Conservation (phyloP, 2,113 vertebrate genomes). For the Tichodroma muraria region DNA sequence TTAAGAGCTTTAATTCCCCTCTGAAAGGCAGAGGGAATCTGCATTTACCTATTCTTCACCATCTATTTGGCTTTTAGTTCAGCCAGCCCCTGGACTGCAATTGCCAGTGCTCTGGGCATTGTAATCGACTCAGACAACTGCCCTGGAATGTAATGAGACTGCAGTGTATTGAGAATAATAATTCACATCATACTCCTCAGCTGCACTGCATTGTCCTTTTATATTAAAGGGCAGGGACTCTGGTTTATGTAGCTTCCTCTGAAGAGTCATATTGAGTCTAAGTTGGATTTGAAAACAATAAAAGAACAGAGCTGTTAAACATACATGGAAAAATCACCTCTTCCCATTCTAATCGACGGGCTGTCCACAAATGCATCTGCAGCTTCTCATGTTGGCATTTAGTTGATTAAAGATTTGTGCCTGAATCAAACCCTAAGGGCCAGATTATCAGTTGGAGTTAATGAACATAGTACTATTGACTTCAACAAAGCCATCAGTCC, state of each 20-base stretch:
- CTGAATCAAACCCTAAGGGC: background rate
- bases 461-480: background rate
- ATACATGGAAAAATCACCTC: background rate
- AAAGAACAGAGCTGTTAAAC: background rate
- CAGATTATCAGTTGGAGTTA: slow-evolving; percentile 1
- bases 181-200: background rate
- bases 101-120: background rate
- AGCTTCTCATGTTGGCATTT: background rate
- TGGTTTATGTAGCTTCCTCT: background rate
- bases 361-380: background rate
- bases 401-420: background rate
- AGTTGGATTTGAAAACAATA: background rate
- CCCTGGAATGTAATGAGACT: background rate
- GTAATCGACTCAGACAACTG: background rate
- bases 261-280: background rate
- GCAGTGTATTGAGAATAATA: background rate
- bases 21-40: background rate
- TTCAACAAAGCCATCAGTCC: background rate
- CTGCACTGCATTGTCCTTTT: background rate
- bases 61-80: background rate
- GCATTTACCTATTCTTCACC: background rate
- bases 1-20: background rate
- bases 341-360: background rate
- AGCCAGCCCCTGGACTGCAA: background rate
- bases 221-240: background rate